phyloP scores from a whole-genome alignment of 1,140 invertebrate species.

The Rhynchophorus ferrugineus region DNA sequence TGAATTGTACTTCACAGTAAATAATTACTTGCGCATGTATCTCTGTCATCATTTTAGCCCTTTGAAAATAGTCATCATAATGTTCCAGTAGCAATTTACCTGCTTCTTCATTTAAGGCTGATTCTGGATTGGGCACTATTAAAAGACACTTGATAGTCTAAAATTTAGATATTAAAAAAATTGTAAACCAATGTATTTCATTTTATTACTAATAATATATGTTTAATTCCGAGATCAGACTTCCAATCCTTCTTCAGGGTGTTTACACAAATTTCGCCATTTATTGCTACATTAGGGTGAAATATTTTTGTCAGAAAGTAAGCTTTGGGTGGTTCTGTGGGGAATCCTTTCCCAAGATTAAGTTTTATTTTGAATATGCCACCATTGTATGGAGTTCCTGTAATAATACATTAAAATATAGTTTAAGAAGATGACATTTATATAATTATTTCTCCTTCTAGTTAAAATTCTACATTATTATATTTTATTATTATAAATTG shows the following conservation, averaged over 20 bases:
- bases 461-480: background rate
- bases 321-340: slow-evolving; percentile 85
- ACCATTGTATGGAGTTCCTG: slow-evolving; percentile 77
- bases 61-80: slow-evolving; percentile 83
- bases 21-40: slow-evolving; percentile 71
- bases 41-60: slow-evolving; percentile 91
- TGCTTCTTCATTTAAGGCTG: slow-evolving; percentile 89
- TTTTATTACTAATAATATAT: slow-evolving; percentile 76
- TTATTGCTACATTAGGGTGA: slow-evolving; percentile 91
- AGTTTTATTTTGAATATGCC: slow-evolving; percentile 86
- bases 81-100: slow-evolving; percentile 84
- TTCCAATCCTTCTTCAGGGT: slow-evolving; percentile 97
- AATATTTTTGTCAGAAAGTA: slow-evolving; percentile 96
- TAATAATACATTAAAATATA: slow-evolving; percentile 29
- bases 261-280: slow-evolving; percentile 96
- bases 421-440: background rate
- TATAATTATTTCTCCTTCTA: no score
- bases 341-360: slow-evolving; percentile 88
- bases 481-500: background rate
- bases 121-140: slow-evolving; percentile 91
- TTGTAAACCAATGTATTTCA: background rate
- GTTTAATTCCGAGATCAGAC: slow-evolving; percentile 90
- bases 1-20: background rate
- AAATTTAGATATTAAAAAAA: no score
- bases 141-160: slow-evolving; percentile 86